phyloP scores from a whole-genome alignment of 2,888 invertebrate species.

The Gymnoscelis rufifasciata region DNA sequence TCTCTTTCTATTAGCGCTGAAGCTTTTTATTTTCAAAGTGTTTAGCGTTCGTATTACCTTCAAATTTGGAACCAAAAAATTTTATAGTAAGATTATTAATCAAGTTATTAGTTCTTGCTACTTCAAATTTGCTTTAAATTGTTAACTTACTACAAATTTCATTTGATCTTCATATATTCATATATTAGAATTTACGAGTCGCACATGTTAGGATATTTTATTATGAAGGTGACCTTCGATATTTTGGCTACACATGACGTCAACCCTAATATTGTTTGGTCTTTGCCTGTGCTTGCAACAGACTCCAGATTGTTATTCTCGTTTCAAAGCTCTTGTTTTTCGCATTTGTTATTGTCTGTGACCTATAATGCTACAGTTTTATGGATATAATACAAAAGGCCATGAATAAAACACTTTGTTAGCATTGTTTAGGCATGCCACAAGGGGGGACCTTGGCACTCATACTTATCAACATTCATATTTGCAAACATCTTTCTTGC shows the following conservation, averaged over 20 bases:
- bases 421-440: constrained; percentile 28
- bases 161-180: too few relatives aligned
- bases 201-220: background rate
- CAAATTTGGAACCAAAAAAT: too few relatives aligned
- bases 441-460: constrained; percentile 34
- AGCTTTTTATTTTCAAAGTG: too few relatives aligned
- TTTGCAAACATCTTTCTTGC: constrained; percentile 22
- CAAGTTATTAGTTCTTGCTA: too few relatives aligned
- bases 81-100: too few relatives aligned
- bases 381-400: constrained; percentile 35
- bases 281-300: constrained; percentile 23
- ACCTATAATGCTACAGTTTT: constrained; percentile 32
- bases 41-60: background rate
- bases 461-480: constrained; percentile 23
- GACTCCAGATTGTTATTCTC: constrained; percentile 31
- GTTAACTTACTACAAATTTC: too few relatives aligned
- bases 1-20: too few relatives aligned
- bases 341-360: constrained; percentile 27
- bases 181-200: background rate
- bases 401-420: constrained; percentile 35
- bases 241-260: constrained; percentile 21
- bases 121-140: too few relatives aligned
- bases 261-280: constrained; percentile 29
- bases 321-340: constrained; percentile 30
- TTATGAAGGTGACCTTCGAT: constrained; percentile 3